Evolutionary conservation across 1,140 invertebrate genomes (phyloP), one percentile per base, ranked within the genome.

Genomic region (Homarus americanus): DNA sequence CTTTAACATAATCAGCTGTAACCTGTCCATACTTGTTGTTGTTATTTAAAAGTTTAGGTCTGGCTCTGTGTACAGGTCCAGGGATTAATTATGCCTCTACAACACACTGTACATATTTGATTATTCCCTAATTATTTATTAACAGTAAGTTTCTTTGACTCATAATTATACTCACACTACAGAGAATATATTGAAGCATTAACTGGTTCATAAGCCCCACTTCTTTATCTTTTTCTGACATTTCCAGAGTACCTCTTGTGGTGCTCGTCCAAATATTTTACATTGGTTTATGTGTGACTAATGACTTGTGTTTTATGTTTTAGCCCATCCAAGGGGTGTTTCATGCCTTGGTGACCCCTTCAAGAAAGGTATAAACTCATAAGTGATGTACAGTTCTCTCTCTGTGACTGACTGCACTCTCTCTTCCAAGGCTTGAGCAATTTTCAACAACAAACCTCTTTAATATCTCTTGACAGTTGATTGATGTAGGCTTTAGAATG

Each of bases 221-320:
- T n/a, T n/a, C n/a, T n/a, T n/a, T n/a, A n/a, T n/a, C n/a, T n/a
- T n/a, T n/a, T n/a, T n/a, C n/a, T n/a, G n/a, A n/a, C n/a, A n/a
- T n/a, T n/a, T n/a, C n/a, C n/a, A n/a, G n/a, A n/a, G 44, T 58
- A 20, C 53, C 53, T 20, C 24, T 4, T 49, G 9, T 58, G 53
- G 20, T 58, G 20, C 53, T 58, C 53, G 4, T 24, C 15, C 44
- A 49, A 5, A 17, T 32, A 32, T 69, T 32, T 7, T 32, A 69
- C 32, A 32, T 24, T 69, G 28, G 32, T 69, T 9, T 69, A 1
- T 69, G 40, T 84, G 40, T 84, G 24, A 90, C 80, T 90, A 90
- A 90, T 90, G n/a, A 83, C 38, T n/a, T 83, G 5, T 90, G 69
- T 75, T 84, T 90, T 82, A 32, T n/a, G 49, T 90, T 90, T 83